Evolutionary conservation across 64 coral and sea anemone species (phyloP), one percentile per base, ranked within the genome.

Genomic region (Platygyra sinensis): DNA sequence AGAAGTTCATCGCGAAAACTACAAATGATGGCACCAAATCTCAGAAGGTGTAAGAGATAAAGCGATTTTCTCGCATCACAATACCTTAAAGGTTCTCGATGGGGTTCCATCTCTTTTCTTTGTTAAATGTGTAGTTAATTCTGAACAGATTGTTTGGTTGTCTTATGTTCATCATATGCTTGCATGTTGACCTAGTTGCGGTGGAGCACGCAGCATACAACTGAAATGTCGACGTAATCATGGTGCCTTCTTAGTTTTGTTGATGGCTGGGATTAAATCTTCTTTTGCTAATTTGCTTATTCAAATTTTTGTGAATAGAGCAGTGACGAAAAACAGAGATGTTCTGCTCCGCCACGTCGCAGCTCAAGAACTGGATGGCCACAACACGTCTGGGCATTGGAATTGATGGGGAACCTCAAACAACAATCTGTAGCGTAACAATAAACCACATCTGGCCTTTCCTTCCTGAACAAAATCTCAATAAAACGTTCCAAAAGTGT

Each of bases 291-390:
- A 38, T 77, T 77, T 75, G 32, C 73, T 60, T 60, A 64, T 52
- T 9, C 69, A 72, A 20, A 72, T 86, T 61, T 76, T 65, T 76
- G 20, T 46, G 64, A 71, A 85, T 72, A 91, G 89, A 62, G 31
- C 10, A 69, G 73, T 84, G 89, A 91, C n/a, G 79, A 72, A 60
- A 67, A 51, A 49, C 78, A 84, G 90, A 67, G 83, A n/a, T 33
- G 13, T 52, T 64, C 61, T 30, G 32, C 81, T 51, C 81, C 81
- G 39, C 36, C 81, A 33, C 90, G 83, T 54, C 81, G 90, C 24
- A 92, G 90, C 63, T 87, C 82, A 6, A 80, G 90, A 60, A 92
- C 90, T 31, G 90, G 90, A 87, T 92, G 90, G 90, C 90, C 90
- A 16, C 90, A 92, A 36, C 90, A 92, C 19, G 90, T 92, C 38